These are phyloP conservation scores for Fulica atra DNA, from an alignment of 2,113 vertebrate species.

Conservation along the genomic window DNA sequence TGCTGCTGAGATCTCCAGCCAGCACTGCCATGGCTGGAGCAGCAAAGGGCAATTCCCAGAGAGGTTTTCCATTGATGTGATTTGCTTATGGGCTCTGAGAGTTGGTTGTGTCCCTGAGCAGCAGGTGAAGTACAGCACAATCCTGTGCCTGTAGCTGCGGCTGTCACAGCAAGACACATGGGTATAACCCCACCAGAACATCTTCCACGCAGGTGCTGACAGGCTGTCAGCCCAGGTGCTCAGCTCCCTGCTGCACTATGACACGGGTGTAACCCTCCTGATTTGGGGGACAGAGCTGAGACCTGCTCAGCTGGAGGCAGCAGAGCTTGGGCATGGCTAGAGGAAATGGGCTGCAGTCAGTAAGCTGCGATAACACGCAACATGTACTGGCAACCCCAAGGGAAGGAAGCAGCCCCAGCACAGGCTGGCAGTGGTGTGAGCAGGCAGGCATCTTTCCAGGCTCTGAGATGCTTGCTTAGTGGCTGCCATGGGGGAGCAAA, in stretches of 20 bases:
- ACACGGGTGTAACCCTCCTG: accelerated
- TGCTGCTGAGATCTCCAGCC: neutral
- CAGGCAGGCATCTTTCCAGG: neutral
- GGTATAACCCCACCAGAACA: neutral
- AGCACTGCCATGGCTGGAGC: neutral
- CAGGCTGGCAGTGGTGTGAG: accelerated
- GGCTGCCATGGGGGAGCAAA: neutral
- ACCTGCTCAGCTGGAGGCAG: neutral
- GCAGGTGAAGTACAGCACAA: neutral
- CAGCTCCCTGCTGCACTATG: neutral
- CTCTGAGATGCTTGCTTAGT: neutral
- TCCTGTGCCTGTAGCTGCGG: neutral
- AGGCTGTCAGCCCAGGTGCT: neutral
- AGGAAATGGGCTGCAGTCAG: neutral
- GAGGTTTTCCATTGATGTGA: neutral
- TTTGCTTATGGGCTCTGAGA: neutral
- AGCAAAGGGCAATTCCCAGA: neutral
- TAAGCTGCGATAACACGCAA: neutral
- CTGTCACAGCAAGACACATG: accelerated
- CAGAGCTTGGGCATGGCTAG: neutral
- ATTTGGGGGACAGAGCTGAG: neutral
- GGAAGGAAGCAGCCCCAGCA: accelerated
- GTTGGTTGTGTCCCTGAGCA: neutral
- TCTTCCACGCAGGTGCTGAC: neutral
- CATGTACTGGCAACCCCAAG: neutral